Conservation (phyloP, 2,113 vertebrate species). For the Carassius gibelio region DNA sequence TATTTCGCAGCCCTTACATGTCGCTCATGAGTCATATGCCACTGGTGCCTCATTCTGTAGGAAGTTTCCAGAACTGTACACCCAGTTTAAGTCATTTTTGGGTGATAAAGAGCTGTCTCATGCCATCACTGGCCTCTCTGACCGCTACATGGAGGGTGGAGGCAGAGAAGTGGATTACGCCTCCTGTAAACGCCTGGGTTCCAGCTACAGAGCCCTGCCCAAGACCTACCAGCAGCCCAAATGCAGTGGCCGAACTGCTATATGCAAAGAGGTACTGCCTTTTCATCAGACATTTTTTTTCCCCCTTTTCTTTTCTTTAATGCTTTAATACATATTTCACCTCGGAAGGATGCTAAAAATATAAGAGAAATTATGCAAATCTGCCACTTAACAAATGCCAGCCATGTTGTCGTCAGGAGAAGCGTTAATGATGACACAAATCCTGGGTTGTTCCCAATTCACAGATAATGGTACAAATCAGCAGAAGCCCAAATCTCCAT, state of each 20-base stretch:
- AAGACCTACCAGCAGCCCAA: constrained; percentile 98
- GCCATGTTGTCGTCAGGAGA: neutral
- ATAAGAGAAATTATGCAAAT: neutral
- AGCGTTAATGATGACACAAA: neutral
- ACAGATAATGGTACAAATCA: neutral
- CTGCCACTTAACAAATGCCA: neutral
- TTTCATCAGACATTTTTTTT: neutral
- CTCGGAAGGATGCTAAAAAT: neutral
- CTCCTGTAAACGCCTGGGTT: constrained; percentile 95
- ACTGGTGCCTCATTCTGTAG: constrained; percentile 73
- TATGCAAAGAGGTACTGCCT: constrained; percentile 94
- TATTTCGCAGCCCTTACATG: neutral
- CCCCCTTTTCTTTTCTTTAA: too few relatives aligned
- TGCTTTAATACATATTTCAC: neutral
- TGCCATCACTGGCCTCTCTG: constrained; percentile 83
- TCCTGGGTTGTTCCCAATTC: neutral
- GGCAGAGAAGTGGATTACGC: constrained; percentile 96
- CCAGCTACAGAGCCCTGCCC: constrained; percentile 94
- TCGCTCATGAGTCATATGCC: constrained; percentile 38
- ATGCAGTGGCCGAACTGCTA: constrained; percentile 94
- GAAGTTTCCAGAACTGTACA: constrained; percentile 98
- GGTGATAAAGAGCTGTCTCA: constrained; percentile 96
- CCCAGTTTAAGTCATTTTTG: constrained; percentile 97
- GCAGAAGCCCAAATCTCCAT: constrained; percentile 6
- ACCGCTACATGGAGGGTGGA: constrained; percentile 90